These are phyloP conservation scores for Lasiommata megera DNA, from an alignment of 2,888 invertebrate species.

Conservation along the genomic window DNA sequence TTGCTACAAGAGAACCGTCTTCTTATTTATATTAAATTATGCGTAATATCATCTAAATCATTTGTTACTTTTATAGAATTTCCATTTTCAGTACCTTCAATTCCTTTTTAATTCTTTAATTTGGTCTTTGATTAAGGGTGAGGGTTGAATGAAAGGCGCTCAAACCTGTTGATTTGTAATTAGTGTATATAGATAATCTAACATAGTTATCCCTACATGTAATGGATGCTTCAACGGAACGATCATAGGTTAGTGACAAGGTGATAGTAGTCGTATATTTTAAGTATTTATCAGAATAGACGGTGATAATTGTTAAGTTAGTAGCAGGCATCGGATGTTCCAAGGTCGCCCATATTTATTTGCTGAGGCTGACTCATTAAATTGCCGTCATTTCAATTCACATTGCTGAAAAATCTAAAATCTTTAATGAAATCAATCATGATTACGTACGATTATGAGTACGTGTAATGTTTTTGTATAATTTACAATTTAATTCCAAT, in stretches of 20 bases:
- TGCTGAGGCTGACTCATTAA: too few species aligned
- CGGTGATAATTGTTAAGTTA: neutral
- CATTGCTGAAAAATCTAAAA: too few species aligned
- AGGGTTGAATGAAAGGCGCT: conserved; percentile 48
- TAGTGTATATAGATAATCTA: conserved; percentile 63
- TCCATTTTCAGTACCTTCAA: neutral
- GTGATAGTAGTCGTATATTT: conserved; percentile 68
- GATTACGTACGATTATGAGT: too few species aligned
- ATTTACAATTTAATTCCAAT: too few species aligned
- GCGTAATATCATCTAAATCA: neutral
- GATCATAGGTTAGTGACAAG: conserved; percentile 72
- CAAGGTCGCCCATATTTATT: too few species aligned
- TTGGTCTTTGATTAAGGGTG: neutral
- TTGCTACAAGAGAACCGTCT: neutral
- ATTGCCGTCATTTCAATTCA: too few species aligned
- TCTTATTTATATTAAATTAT: neutral
- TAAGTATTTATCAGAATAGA: conserved; percentile 25
- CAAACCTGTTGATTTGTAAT: conserved; percentile 63
- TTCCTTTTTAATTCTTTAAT: neutral
- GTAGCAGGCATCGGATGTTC: too few species aligned
- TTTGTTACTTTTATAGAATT: neutral
- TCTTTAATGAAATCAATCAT: too few species aligned
- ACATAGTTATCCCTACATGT: conserved; percentile 38
- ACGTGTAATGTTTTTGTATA: too few species aligned
- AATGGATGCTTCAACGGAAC: conserved; percentile 63